These are phyloP conservation scores for Nesidiocoris tenuis DNA, from an alignment of 2,888 invertebrate species.

Conservation along the genomic window DNA sequence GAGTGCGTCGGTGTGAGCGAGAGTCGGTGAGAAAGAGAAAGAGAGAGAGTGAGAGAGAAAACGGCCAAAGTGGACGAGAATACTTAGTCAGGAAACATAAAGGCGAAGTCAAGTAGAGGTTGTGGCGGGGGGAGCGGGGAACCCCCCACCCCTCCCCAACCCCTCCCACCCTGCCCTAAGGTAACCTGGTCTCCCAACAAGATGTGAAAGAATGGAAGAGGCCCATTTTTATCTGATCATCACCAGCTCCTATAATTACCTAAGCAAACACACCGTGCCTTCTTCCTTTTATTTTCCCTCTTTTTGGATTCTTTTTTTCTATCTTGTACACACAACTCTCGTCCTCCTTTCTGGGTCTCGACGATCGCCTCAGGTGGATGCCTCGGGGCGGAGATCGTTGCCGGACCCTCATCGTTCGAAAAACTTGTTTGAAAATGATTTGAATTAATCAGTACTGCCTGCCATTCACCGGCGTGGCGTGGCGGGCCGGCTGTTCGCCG, in stretches of 20 bases:
- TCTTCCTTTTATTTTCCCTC: conserved; percentile 2
- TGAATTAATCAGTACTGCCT: conserved; percentile 27
- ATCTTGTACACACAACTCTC: neutral
- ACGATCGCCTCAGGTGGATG: neutral
- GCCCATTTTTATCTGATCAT: conserved; percentile 32
- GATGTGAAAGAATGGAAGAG: conserved; percentile 30
- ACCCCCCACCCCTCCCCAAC: neutral
- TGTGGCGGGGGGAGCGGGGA: neutral
- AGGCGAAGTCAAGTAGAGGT: neutral
- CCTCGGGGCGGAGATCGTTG: neutral
- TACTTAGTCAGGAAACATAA: neutral
- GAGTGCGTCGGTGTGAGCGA: neutral
- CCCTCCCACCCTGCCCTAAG: neutral
- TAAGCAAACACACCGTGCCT: conserved; percentile 35
- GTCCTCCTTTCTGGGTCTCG: conserved; percentile 4
- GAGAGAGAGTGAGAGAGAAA: neutral
- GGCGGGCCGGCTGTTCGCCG: neutral
- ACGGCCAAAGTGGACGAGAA: neutral
- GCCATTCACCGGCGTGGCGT: neutral
- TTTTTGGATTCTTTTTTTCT: conserved; percentile 1
- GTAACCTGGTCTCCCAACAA: too few species aligned
- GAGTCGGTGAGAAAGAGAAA: neutral
- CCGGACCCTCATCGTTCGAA: neutral
- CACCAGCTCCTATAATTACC: conserved; percentile 34
- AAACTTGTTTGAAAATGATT: conserved; percentile 18